phyloP scores from a whole-genome alignment of 1,140 invertebrate species.

The Brachionus plicatilis region DNA sequence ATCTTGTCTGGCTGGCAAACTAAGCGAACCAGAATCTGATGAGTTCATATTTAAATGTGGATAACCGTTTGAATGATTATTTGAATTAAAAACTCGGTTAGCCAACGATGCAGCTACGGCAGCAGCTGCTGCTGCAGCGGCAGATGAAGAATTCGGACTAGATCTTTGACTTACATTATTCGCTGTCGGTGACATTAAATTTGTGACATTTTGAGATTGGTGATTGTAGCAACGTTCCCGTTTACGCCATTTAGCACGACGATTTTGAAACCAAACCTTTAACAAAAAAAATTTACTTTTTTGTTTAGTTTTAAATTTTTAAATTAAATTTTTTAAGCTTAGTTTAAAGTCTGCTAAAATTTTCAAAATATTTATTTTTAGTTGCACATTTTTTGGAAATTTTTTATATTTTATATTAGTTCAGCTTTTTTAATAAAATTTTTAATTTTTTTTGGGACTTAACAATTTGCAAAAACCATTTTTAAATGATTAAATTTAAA shows the following conservation, averaged over 20 bases:
- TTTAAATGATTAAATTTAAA: too few relatives aligned
- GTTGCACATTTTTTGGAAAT: too few relatives aligned
- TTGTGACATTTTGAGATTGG: background rate
- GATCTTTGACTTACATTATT: slow-evolving; percentile 41
- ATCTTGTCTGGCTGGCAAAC: background rate
- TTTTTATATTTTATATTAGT: too few relatives aligned
- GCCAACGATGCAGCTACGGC: slow-evolving; percentile 47
- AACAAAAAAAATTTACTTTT: too few relatives aligned
- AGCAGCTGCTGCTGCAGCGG: slow-evolving; percentile 43
- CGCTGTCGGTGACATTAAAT: slow-evolving; percentile 43
- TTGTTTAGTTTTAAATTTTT: too few relatives aligned
- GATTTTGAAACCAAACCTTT: slow-evolving; percentile 98
- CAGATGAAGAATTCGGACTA: slow-evolving; percentile 46
- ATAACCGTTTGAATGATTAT: background rate
- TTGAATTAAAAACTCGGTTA: slow-evolving; percentile 43
- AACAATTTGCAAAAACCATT: too few relatives aligned
- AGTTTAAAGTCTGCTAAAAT: too few relatives aligned
- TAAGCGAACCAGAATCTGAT: background rate
- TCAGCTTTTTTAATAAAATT: too few relatives aligned
- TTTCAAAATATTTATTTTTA: too few relatives aligned
- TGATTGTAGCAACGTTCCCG: slow-evolving; percentile 44
- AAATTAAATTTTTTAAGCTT: too few relatives aligned
- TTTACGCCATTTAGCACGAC: slow-evolving; percentile 95
- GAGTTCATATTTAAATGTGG: slow-evolving; percentile 9
- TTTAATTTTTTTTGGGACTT: too few relatives aligned